A percentile compares a stretch with the other conserved stretches of the same genome.
phyloP scores from a whole-genome alignment of 2,888 invertebrate genomes.

The Liodrosophila aerea region DNA sequence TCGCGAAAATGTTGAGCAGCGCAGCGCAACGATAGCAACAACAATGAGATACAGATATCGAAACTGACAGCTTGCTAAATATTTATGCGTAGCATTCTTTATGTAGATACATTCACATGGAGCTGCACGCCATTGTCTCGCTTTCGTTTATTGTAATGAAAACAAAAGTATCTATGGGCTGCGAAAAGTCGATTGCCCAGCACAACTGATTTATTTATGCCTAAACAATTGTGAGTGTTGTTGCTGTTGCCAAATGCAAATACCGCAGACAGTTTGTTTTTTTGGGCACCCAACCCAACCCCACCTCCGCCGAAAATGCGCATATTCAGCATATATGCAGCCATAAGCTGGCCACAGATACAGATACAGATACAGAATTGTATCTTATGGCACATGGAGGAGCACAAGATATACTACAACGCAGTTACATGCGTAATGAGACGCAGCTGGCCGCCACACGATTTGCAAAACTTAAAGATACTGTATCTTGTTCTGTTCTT shows the following conservation, averaged over 20 bases:
- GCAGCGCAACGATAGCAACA: constrained; percentile 14
- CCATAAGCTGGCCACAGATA: constrained; percentile 32
- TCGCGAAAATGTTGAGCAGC: constrained; percentile 28
- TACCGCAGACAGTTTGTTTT: constrained; percentile 32
- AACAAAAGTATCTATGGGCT: constrained; percentile 56
- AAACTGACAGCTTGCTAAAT: constrained; percentile 58
- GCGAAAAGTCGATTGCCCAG: too few species aligned
- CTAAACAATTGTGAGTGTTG: constrained; percentile 32
- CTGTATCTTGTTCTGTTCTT: constrained; percentile 19
- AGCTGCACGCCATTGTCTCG: constrained; percentile 56
- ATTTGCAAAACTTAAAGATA: constrained; percentile 41
- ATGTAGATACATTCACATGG: constrained; percentile 50
- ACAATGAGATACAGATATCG: constrained; percentile 43
- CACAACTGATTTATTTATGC: too few species aligned
- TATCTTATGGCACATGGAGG: constrained; percentile 11
- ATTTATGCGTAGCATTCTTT: constrained; percentile 61
- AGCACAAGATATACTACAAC: constrained; percentile 56
- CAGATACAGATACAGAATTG: constrained; percentile 31
- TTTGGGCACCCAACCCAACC: not conserved
- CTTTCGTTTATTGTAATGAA: constrained; percentile 64
- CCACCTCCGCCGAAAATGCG: constrained; percentile 36
- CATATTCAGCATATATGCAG: constrained; percentile 40
- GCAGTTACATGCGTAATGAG: constrained; percentile 72
- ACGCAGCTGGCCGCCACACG: constrained; percentile 12
- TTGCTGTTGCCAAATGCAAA: constrained; percentile 55